Evolutionary conservation across 2,888 invertebrate genomes (phyloP).

Genomic region (Napeogenes sylphis): DNA sequence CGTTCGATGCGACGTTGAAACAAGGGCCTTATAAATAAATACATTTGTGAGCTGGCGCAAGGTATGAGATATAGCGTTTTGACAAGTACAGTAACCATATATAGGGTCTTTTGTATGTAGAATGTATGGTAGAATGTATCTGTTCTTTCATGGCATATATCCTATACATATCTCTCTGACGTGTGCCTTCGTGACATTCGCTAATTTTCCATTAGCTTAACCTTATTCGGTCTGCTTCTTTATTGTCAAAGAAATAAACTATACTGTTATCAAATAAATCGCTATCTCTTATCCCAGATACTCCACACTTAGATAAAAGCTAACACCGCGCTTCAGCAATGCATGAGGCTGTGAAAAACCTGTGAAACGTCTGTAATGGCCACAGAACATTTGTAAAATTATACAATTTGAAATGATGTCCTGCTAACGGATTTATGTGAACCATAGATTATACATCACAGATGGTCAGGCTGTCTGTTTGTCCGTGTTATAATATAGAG

Average conservation of each 20-base stretch:
- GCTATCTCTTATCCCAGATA: conserved; percentile 31
- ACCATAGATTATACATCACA: conserved; percentile 29
- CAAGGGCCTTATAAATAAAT: conserved; percentile 69
- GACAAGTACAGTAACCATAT: no score
- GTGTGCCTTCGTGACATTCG: no score
- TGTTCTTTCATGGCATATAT: no score
- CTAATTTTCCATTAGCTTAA: no score
- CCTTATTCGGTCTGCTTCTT: no score
- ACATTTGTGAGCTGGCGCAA: conserved; percentile 50
- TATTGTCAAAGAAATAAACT: no score
- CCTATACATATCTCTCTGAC: no score
- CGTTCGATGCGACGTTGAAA: conserved; percentile 63
- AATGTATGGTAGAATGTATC: no score
- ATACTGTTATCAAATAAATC: conserved; percentile 9
- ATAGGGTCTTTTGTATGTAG: no score
- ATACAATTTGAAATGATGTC: conserved; percentile 51
- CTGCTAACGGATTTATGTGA: conserved; percentile 37
- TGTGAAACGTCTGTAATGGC: conserved; percentile 67
- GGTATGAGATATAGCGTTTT: conserved; percentile 22
- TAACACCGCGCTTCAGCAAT: conserved; percentile 56
- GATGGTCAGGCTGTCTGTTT: neutral
- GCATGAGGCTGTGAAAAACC: conserved; percentile 64
- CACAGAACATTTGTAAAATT: conserved; percentile 67
- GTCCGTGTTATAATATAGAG: no score
- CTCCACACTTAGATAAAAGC: conserved; percentile 50